A percentile compares a stretch with the other conserved stretches of the same genome.
Evolutionary conservation across 2,113 vertebrate species (phyloP).

Genomic region (Polypterus bichir): DNA sequence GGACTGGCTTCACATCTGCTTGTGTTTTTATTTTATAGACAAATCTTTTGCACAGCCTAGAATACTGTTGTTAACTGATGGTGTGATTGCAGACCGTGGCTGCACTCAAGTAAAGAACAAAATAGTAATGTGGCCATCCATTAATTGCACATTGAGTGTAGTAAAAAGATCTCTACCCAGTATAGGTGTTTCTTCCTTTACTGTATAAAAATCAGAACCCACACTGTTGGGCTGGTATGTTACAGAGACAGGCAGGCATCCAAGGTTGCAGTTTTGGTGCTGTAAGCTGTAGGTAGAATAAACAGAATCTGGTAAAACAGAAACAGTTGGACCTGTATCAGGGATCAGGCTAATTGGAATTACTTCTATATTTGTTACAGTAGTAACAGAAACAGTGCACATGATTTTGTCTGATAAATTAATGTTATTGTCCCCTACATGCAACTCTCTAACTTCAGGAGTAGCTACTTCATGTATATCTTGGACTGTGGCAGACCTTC

Average conservation of each 20-base stretch:
- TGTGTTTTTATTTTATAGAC: too few species aligned
- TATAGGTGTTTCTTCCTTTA: background rate
- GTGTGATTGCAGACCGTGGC: too few species aligned
- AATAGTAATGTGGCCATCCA: too few species aligned
- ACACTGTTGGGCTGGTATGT: background rate
- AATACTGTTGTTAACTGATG: too few species aligned
- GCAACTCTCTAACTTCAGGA: slow-evolving; percentile 1
- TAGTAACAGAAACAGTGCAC: slow-evolving; percentile 1
- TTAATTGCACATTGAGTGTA: too few species aligned
- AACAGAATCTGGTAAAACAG: background rate
- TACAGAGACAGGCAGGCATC: background rate
- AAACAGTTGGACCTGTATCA: slow-evolving; percentile 3
- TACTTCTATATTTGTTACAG: background rate
- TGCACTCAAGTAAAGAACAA: too few species aligned
- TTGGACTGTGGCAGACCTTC: slow-evolving; percentile 1
- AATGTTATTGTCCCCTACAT: background rate
- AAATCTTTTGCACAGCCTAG: too few species aligned
- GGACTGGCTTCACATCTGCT: too few species aligned
- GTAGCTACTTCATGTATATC: background rate
- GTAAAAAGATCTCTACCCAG: too few species aligned
- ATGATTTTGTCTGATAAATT: background rate
- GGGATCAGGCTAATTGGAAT: background rate
- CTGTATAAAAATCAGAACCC: background rate
- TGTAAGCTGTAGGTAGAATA: background rate
- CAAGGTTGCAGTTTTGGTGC: background rate